Evolutionary conservation across 2,797 vertebrate genomes (phyloP), one percentile per base, ranked within the genome.

Genomic region (Falco columbarius): DNA sequence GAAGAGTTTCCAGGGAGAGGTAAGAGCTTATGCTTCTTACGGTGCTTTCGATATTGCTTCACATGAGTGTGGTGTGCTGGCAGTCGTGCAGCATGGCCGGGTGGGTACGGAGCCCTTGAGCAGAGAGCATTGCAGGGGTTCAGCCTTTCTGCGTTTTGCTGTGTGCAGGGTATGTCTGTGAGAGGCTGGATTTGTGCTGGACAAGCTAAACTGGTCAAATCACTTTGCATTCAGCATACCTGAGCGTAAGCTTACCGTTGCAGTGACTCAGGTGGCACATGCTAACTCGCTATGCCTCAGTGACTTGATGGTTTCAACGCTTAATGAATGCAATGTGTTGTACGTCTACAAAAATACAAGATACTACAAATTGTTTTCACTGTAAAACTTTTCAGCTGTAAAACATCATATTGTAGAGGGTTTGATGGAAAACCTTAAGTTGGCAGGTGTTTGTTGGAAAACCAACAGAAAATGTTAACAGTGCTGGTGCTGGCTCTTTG

Each of bases 1-100:
- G 97, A 99, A 99, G 98, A 99, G 99, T 98, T 99, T 99, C 98
- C 99, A 99, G 98, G 99, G 99, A 96, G 99, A 99, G 99, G 99
- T 99, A 98, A 99, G 99, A 97, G 3, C 70, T 82, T 15, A 4
- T 7, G 7, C 29, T 94, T 76, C 59, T 86, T 8, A 0, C 5
- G 3, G 8, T 20, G 18, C 40, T 89, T 63, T 61, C 1, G 7
- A 10, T 38, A 10, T 29, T 73, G 70, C 71, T 51, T 52, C 75
- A 32, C 15, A 0, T 1, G 23, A 83, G 30, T 7, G 44, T 49
- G 52, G 18, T 16, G 42, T 40, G 90, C 58, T 72, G 81, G 23
- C 44, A 44, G 40, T 12, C 29, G 14, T 7, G 38, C 42, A 76
- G 65, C 19, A 1, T 16, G 56, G 42, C 58, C 30, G 20, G 47